Evolutionary conservation across 2,888 invertebrate genomes (phyloP).

Genomic region (Lomographa bimaculata): DNA sequence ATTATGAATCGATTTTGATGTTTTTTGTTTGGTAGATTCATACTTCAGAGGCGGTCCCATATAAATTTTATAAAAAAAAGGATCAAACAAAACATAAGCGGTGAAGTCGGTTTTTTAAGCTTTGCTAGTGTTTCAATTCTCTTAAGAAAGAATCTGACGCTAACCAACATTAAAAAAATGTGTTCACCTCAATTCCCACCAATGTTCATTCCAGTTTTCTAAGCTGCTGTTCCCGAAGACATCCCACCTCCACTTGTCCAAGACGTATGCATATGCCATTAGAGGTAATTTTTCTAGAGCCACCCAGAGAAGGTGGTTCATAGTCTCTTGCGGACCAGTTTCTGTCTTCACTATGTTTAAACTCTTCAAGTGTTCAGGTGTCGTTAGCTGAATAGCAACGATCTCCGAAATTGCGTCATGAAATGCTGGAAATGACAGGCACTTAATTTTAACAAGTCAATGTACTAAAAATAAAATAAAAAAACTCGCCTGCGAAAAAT

Average conservation of each 20-base stretch:
- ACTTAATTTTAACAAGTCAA: too few species aligned
- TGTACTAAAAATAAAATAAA: too few species aligned
- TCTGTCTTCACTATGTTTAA: conserved; percentile 66
- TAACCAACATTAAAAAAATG: too few species aligned
- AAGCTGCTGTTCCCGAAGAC: conserved; percentile 62
- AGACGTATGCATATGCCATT: conserved; percentile 70
- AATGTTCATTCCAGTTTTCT: conserved; percentile 70
- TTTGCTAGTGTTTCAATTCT: too few species aligned
- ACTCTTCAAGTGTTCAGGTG: conserved; percentile 73
- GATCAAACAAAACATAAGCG: too few species aligned
- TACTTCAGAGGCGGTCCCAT: too few species aligned
- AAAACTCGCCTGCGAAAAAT: too few species aligned
- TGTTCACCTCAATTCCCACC: conserved; percentile 76
- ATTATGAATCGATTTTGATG: too few species aligned
- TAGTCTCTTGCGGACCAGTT: conserved; percentile 56
- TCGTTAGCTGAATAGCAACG: conserved; percentile 82
- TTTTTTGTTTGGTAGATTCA: too few species aligned
- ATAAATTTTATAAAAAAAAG: too few species aligned
- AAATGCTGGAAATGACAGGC: conserved; percentile 69
- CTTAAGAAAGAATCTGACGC: too few species aligned
- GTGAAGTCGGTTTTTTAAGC: too few species aligned
- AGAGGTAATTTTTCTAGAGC: conserved; percentile 72
- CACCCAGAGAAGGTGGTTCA: conserved; percentile 72
- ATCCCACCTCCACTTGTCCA: conserved; percentile 77
- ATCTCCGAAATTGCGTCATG: conserved; percentile 86